Conservation (phyloP, 2,888 invertebrate genomes). For the Asteroscopus sphinx region DNA sequence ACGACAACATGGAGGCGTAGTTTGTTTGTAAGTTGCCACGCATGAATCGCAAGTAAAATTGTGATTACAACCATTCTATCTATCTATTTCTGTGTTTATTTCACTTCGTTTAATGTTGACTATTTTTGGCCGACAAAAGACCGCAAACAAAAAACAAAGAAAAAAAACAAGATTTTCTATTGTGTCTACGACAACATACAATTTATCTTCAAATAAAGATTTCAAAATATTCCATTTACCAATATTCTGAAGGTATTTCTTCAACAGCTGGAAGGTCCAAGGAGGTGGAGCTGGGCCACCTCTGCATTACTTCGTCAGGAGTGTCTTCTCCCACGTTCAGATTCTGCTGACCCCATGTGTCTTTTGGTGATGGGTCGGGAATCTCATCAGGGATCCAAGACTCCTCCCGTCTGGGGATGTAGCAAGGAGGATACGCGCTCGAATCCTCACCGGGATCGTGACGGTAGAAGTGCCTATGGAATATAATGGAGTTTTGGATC, state of each 20-base stretch:
- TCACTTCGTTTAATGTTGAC: too few relatives aligned
- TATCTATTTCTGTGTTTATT: too few relatives aligned
- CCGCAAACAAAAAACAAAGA: too few relatives aligned
- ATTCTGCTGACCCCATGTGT: conserved; percentile 76
- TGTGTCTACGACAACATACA: too few relatives aligned
- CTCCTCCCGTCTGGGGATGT: conserved; percentile 77
- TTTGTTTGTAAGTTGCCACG: too few relatives aligned
- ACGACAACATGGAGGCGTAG: too few relatives aligned
- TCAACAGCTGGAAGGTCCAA: conserved; percentile 73
- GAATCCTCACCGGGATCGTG: conserved; percentile 86
- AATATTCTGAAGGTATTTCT: conserved; percentile 76
- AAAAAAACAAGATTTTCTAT: too few relatives aligned
- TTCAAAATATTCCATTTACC: conserved; percentile 59
- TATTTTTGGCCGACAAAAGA: too few relatives aligned
- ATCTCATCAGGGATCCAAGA: conserved; percentile 81
- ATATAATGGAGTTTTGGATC: neutral
- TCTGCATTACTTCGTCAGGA: conserved; percentile 61
- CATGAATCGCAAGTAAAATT: too few relatives aligned
- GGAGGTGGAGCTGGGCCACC: conserved; percentile 68
- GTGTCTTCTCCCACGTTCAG: conserved; percentile 70
- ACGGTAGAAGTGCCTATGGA: conserved; percentile 78
- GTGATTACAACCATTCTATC: too few relatives aligned
- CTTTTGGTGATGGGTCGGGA: conserved; percentile 79
- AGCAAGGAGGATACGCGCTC: conserved; percentile 76
- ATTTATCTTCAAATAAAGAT: too few relatives aligned